Base-by-base conservation (phyloP, 2,113 vertebrate species). In the Lampris megalopsis region DNA sequence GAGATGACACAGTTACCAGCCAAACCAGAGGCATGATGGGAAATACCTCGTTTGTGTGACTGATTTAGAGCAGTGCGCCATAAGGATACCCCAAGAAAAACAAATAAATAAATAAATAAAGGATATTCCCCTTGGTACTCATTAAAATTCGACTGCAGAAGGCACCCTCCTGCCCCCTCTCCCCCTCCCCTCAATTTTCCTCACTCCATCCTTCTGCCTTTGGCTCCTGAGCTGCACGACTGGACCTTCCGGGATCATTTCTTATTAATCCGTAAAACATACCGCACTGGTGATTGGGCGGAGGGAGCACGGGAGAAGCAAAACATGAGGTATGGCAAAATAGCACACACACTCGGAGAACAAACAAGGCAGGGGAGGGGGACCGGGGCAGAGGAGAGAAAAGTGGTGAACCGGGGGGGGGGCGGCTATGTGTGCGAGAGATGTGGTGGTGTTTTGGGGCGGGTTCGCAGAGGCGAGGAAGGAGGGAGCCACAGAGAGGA, bases 191-290 rank as follows among this genome's bases (percentile, higher is more conserved):
- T 66, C 59, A 61, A 2, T 56, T 66, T 86, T 86, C 86, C 78
- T 79, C 73, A 62, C 87, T 84, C 84, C 89, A 83, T 93, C 86
- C 86, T 84, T 77, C 85, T 90, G 82, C 86, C 90, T 89, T 83
- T 82, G 89, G 89, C 87, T 92, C 84, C 82, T 88, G 9, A 2
- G 13, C 78, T 76, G 89, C 89, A 86, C 91, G 80, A 53, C 85
- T 53, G 79, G 95, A 92, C 92, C 77, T 75, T 92, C 93, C 85
- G 86, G 77, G 93, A 96, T 94, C 91, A 93, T 88, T 94, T 92
- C 92, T 94, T 94, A 95, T 96, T 94, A 96, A 97, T 96, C 95
- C 95, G 93, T 94, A 94, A 95, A 97, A 95, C 92, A 94, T 86
- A 91, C 63, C 64, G 0, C 85, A 41, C 73, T 84, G 63, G 83